Base-by-base conservation (phyloP, 2,888 invertebrate species). In the Teleogryllus oceanicus region DNA sequence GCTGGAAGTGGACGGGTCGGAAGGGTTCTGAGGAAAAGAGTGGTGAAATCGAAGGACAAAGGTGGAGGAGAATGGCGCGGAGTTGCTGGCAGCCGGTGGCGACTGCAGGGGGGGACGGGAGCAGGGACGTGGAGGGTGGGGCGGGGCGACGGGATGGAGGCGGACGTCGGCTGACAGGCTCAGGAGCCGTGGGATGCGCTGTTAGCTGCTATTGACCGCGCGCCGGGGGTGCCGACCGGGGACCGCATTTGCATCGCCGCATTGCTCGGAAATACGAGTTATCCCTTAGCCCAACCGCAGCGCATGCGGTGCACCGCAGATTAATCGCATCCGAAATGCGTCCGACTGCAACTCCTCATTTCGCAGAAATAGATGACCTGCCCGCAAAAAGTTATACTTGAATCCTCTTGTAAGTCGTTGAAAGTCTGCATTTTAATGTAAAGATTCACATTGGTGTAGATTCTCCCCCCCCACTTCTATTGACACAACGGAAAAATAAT, bases 191-290 rank as follows among this genome's bases (percentile, higher is more conserved):
- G 62, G 5, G 62, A 62, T n/a, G 16, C 62, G 62, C n/a, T 62
- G 62, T 62, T 62, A 62, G 62, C 62, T 16, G 62, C 62, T 62
- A 62, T 62, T 62, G 62, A 62, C 62, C 62, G 62, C 62, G 13
- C 16, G 16, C 62, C 62, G 13, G 62, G 62, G 62, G 62, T 18
- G 62, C n/a, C 62, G 62, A n/a, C n/a, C 62, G 62, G 62, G n/a
- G 62, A n/a, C n/a, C 62, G n/a, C 62, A 62, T 62, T 62, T 62
- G 62, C 62, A 62, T 62, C 62, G 62, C 62, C 62, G 62, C 62
- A 62, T 62, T n/a, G 62, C n/a, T 62, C n/a, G 16, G 62, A 62
- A 62, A 62, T 62, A 62, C n/a, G 62, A 62, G 62, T 62, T 62
- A 62, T 62, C 62, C 62, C n/a, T 62, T 62, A n/a, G 62, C 62